Evolutionary conservation across 2,113 vertebrate genomes (phyloP).

Genomic region (Planiliza haematocheilus): DNA sequence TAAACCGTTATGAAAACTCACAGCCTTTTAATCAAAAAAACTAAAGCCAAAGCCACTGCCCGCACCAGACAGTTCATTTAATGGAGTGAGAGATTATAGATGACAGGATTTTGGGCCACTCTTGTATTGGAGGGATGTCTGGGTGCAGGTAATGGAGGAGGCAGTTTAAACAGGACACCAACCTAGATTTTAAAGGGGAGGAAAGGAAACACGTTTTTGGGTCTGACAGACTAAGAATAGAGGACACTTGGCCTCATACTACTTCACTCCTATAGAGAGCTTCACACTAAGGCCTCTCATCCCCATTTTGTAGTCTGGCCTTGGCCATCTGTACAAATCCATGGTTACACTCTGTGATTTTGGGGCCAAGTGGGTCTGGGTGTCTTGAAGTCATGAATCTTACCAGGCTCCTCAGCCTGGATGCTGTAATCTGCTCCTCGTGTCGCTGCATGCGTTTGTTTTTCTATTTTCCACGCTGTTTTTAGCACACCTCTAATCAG

Average conservation of each 20-base stretch:
- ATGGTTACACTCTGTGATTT: constrained; percentile 16
- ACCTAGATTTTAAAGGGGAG: constrained; percentile 66
- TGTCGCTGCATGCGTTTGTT: constrained; percentile 1
- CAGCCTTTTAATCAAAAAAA: constrained; percentile 18
- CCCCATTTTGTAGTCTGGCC: constrained; percentile 18
- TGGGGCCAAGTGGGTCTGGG: neutral
- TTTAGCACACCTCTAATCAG: constrained; percentile 53
- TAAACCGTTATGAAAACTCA: constrained; percentile 36
- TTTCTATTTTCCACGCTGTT: constrained; percentile 43
- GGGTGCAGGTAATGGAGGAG: constrained; percentile 41
- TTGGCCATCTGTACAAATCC: constrained; percentile 29
- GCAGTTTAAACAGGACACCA: constrained; percentile 64
- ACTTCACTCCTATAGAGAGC: constrained; percentile 46
- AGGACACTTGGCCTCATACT: constrained; percentile 50
- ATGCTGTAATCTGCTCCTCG: constrained; percentile 29
- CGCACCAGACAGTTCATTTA: constrained; percentile 25
- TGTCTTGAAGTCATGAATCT: constrained; percentile 13
- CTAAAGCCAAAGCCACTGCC: constrained; percentile 7
- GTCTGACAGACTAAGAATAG: constrained; percentile 71
- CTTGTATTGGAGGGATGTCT: constrained; percentile 26
- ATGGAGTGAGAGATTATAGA: constrained; percentile 51
- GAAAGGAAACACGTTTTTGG: constrained; percentile 41
- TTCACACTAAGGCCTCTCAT: constrained; percentile 29
- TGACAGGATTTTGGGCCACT: constrained; percentile 38
- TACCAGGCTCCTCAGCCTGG: constrained; percentile 35